Percentiles rank a stretch among this genome's conserved stretches.
phyloP scores from a whole-genome alignment of 2,797 vertebrate species.

The Centropyge bicolor region DNA sequence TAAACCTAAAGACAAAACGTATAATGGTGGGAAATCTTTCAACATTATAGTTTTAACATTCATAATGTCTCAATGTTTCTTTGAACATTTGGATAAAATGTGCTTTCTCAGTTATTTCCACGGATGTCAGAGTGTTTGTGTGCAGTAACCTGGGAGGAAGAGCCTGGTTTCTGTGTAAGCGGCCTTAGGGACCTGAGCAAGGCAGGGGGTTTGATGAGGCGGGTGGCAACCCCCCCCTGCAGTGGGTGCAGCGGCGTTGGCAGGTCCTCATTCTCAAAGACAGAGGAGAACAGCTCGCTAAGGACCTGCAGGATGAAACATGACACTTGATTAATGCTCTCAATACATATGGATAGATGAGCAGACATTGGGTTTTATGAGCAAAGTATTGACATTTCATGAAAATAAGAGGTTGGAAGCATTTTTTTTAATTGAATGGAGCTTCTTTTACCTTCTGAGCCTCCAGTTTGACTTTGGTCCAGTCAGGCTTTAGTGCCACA shows the following conservation, averaged over 20 bases:
- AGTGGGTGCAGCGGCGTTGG: slow-evolving; percentile 84
- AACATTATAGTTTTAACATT: background rate
- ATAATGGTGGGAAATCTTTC: background rate
- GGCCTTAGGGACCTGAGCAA: slow-evolving; percentile 81
- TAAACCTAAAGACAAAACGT: background rate
- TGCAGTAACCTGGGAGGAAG: slow-evolving; percentile 82
- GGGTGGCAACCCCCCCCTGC: slow-evolving; percentile 77
- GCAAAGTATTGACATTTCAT: background rate
- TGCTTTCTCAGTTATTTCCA: background rate
- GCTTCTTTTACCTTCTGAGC: slow-evolving; percentile 88
- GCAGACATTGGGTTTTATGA: background rate
- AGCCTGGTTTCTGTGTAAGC: slow-evolving; percentile 70
- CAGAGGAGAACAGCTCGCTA: slow-evolving; percentile 91
- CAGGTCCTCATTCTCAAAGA: slow-evolving; percentile 88
- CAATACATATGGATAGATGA: background rate
- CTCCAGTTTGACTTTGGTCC: slow-evolving; percentile 90
- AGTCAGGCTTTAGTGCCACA: slow-evolving; percentile 91
- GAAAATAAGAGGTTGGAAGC: background rate
- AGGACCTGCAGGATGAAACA: slow-evolving; percentile 82
- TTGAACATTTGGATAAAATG: background rate
- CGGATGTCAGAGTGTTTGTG: background rate
- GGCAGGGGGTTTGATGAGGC: slow-evolving; percentile 85
- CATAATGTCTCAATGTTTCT: background rate
- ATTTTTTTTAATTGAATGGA: background rate
- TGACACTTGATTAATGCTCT: background rate